These are phyloP conservation scores for Tetramorium bicarinatum DNA, from an alignment of 2,888 invertebrate genomes.

Conservation along the genomic window DNA sequence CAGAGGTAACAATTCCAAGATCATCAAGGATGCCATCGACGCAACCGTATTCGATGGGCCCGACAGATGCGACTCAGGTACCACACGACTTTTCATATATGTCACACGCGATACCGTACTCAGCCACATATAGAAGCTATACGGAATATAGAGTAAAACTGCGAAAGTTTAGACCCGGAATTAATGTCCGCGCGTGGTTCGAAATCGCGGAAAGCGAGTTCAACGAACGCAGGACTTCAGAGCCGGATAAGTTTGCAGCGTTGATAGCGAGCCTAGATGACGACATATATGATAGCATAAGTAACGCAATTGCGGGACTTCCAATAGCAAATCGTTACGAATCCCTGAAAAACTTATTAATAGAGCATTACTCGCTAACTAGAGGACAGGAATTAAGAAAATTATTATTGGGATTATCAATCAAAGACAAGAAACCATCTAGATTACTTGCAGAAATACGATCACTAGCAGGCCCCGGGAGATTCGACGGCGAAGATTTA, in stretches of 20 bases:
- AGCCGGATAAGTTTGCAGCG: background rate
- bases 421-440: background rate
- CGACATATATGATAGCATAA: background rate
- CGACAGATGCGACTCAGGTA: too few relatives aligned
- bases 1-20: too few relatives aligned
- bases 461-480: background rate
- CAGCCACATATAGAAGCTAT: background rate
- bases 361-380: background rate
- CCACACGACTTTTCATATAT: too few relatives aligned
- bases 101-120: too few relatives aligned
- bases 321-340: background rate
- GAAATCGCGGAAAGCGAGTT: too few relatives aligned
- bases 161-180: background rate
- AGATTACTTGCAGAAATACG: background rate
- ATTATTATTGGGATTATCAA: background rate
- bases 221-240: background rate
- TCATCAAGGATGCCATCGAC: too few relatives aligned
- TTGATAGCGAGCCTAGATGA: background rate
- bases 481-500: background rate
- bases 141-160: background rate
- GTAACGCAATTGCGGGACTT: background rate
- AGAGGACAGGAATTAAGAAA: background rate
- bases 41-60: too few relatives aligned
- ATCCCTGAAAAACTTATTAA: background rate
- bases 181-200: background rate